Evolutionary conservation across 2,888 invertebrate species (phyloP).

Genomic region (Acutogordius australiensis): DNA sequence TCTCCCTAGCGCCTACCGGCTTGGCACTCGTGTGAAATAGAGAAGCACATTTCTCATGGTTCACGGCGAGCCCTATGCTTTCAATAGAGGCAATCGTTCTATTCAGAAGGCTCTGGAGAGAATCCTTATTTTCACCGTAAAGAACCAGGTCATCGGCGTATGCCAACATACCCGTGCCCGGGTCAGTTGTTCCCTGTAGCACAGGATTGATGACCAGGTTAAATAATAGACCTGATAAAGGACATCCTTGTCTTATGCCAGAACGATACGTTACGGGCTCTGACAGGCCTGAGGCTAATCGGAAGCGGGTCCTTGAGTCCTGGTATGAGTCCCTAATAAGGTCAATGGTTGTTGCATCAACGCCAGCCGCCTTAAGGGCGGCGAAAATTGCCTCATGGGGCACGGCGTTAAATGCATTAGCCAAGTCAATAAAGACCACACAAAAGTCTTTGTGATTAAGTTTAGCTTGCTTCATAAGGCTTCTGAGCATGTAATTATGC

Average conservation of each 20-base stretch:
- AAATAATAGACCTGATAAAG: slow-evolving; percentile 21
- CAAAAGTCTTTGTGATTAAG: slow-evolving; percentile 13
- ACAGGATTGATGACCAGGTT: slow-evolving; percentile 20
- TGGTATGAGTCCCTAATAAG: slow-evolving; percentile 13
- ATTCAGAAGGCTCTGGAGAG: slow-evolving; percentile 14
- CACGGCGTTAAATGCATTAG: slow-evolving; percentile 23
- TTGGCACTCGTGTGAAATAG: background rate
- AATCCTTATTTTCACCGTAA: slow-evolving; percentile 11
- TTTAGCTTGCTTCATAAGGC: slow-evolving; percentile 14
- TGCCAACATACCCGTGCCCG: slow-evolving; percentile 1
- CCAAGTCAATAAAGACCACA: slow-evolving; percentile 22
- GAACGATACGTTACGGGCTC: slow-evolving; percentile 15
- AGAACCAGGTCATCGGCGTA: slow-evolving; percentile 18
- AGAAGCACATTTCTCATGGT: background rate
- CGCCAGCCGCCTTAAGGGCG: slow-evolving; percentile 10
- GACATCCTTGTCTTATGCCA: slow-evolving; percentile 21
- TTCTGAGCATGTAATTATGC: slow-evolving; percentile 15
- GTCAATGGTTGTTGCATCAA: background rate
- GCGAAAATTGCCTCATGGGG: slow-evolving; percentile 17
- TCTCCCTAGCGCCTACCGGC: background rate
- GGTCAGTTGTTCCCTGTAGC: background rate
- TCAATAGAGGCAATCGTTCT: background rate
- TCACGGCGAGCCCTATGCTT: background rate
- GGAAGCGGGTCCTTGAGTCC: slow-evolving; percentile 5
- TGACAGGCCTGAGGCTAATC: slow-evolving; percentile 13